These are phyloP conservation scores for Myotis myotis DNA, from an alignment of 2,797 vertebrate genomes.

Conservation along the genomic window DNA sequence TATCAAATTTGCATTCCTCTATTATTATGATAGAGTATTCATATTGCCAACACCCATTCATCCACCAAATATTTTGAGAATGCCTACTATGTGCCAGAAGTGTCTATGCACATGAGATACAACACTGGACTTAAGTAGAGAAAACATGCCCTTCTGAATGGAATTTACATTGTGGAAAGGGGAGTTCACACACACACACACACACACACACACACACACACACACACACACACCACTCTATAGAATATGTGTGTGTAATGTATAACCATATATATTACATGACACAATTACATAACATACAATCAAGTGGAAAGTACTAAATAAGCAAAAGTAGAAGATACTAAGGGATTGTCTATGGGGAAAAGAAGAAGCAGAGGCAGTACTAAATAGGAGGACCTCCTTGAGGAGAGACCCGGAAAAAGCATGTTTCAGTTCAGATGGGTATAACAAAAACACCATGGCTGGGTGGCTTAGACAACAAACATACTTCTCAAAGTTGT, in stretches of 20 bases:
- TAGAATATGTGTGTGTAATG: neutral
- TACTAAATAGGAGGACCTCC: neutral
- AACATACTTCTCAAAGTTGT: neutral
- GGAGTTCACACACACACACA: neutral
- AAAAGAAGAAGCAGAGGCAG: neutral
- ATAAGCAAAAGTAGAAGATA: neutral
- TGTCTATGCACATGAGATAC: neutral
- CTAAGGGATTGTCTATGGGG: rapidly evolving
- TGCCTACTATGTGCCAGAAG: neutral
- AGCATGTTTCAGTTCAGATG: neutral
- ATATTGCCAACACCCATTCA: neutral
- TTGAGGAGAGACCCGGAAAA: neutral
- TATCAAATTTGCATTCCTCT: neutral
- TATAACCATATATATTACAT: neutral
- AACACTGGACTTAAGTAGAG: neutral
- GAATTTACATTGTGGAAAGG: neutral
- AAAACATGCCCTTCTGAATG: neutral
- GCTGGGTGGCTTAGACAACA: neutral
- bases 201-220: neutral
- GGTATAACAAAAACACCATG: neutral
- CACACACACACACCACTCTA: neutral
- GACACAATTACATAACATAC: neutral
- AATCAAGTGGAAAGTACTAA: neutral
- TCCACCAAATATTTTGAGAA: neutral
- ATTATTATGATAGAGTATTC: neutral